phyloP scores from a whole-genome alignment of 2,888 invertebrate genomes.

The Invenusta paracnida region DNA sequence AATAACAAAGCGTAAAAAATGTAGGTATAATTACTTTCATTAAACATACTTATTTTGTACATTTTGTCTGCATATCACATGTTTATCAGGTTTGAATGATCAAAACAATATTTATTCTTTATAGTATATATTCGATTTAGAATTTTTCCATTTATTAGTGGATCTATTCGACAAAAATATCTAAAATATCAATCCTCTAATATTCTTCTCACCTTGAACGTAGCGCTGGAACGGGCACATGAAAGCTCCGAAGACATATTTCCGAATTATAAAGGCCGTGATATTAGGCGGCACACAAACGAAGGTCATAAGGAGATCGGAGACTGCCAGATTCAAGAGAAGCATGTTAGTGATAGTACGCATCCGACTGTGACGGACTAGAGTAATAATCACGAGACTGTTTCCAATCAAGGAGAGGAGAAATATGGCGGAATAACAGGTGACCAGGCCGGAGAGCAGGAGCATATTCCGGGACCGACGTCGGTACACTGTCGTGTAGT shows the following conservation, averaged over 20 bases:
- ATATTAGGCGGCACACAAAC: conserved; percentile 16
- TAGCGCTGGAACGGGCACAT: conserved; percentile 35
- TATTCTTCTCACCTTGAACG: conserved; percentile 35
- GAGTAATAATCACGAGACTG: conserved; percentile 23
- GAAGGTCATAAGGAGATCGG: conserved; percentile 30
- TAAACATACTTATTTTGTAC: too few relatives aligned
- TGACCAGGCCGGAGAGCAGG: neutral
- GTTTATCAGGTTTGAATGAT: too few relatives aligned
- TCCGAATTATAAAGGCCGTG: neutral
- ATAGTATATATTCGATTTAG: too few relatives aligned
- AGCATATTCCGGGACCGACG: neutral
- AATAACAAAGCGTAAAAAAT: too few relatives aligned
- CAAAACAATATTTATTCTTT: too few relatives aligned
- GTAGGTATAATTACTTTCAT: too few relatives aligned
- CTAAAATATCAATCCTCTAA: too few relatives aligned
- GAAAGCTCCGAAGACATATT: conserved; percentile 31
- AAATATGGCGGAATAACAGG: conserved; percentile 11
- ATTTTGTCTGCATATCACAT: too few relatives aligned
- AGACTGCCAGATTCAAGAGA: conserved; percentile 33
- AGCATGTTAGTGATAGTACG: conserved; percentile 34
- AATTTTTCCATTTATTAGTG: too few relatives aligned
- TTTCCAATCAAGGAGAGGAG: conserved; percentile 26
- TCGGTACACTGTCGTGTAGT: neutral
- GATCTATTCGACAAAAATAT: too few relatives aligned
- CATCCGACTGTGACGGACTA: conserved; percentile 28